These are phyloP conservation scores for Oceanodroma leucorhoa DNA, from an alignment of 2,797 vertebrate genomes.

Conservation along the genomic window DNA sequence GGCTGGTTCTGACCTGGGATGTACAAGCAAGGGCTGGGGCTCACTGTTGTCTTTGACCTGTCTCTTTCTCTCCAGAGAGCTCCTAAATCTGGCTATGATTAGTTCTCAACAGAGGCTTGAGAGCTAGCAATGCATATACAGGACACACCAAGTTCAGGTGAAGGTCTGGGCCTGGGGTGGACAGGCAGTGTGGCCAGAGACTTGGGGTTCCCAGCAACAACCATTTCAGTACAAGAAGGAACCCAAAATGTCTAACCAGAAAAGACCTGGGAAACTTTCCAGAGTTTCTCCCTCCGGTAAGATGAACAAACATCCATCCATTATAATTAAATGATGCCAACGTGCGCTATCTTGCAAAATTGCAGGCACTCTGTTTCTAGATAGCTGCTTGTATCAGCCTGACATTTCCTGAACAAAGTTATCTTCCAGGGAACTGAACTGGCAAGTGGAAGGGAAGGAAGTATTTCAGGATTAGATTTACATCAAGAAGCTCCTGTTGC, in stretches of 20 bases:
- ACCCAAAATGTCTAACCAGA: neutral
- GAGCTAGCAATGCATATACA: neutral
- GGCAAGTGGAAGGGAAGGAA: constrained; percentile 37
- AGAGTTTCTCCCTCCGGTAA: neutral
- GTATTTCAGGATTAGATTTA: constrained; percentile 41
- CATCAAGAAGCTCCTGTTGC: constrained; percentile 54
- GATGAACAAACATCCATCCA: neutral
- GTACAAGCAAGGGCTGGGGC: neutral
- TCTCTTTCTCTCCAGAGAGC: neutral
- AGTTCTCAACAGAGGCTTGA: neutral
- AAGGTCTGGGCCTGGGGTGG: neutral
- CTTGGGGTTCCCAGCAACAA: neutral
- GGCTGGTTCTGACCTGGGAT: neutral
- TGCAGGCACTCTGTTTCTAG: constrained; percentile 1
- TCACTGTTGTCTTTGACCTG: neutral
- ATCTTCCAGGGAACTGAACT: constrained; percentile 24
- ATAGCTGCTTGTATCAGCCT: constrained; percentile 14
- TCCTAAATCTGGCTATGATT: neutral
- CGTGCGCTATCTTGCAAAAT: neutral
- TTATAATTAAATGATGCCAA: neutral
- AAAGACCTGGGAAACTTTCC: neutral
- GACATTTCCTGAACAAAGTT: constrained; percentile 51
- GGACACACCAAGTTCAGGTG: neutral
- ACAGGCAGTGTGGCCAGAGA: neutral
- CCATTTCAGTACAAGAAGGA: neutral